Percentiles rank a stretch among this genome's conserved stretches.
phyloP scores from a whole-genome alignment of 2,888 invertebrate species.

The Drosophila crucigera region DNA sequence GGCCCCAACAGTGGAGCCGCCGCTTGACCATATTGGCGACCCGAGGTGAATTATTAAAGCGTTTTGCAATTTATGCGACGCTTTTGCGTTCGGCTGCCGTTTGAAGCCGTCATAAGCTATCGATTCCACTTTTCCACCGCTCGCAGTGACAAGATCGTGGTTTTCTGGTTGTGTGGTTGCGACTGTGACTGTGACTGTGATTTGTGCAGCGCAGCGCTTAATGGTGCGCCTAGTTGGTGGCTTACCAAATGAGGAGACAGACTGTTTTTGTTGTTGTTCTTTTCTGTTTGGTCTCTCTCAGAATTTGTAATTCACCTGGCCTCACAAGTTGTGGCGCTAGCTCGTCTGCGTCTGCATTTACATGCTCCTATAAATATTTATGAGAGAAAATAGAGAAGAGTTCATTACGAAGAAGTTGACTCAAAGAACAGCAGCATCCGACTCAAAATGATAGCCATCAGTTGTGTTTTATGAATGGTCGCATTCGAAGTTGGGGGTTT shows the following conservation, averaged over 20 bases:
- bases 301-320: conserved; percentile 73
- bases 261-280: conserved; percentile 26
- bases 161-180: conserved; percentile 3
- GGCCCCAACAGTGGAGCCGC: conserved; percentile 56
- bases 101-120: conserved; percentile 74
- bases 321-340: conserved; percentile 76
- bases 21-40: conserved; percentile 68
- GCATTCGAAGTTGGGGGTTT: neutral
- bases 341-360: conserved; percentile 60
- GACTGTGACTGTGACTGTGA: conserved; percentile 22
- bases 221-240: conserved; percentile 77
- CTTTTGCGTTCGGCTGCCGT: conserved; percentile 65
- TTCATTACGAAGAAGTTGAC: conserved; percentile 53
- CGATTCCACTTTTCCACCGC: neutral
- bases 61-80: conserved; percentile 78
- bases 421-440: neutral
- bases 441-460: neutral
- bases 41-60: conserved; percentile 79
- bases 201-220: conserved; percentile 49
- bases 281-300: conserved; percentile 38
- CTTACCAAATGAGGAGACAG: conserved; percentile 79
- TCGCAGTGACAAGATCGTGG: conserved; percentile 33
- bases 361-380: conserved; percentile 71
- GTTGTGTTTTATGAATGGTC: conserved; percentile 34
- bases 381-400: conserved; percentile 72